Evolutionary conservation across 92 coral and sea anemone genomes (phyloP).

Genomic region (Anthopleura xanthogrammica): DNA sequence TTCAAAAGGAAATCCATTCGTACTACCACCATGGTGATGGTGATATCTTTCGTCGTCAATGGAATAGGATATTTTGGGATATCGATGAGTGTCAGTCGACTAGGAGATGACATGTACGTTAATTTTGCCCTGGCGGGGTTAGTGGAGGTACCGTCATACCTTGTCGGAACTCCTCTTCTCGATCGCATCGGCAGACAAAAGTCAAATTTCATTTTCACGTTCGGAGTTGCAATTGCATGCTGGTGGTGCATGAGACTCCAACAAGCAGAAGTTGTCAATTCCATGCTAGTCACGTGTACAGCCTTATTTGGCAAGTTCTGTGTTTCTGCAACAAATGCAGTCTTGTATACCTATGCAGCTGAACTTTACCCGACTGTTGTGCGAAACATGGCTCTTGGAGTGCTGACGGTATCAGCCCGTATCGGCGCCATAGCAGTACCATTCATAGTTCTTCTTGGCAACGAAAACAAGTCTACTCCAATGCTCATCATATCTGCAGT

Average conservation of each 20-base stretch:
- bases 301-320: constrained; percentile 65
- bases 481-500: constrained; percentile 58
- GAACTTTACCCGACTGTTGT: constrained; percentile 73
- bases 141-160: constrained; percentile 63
- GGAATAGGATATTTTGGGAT: constrained; percentile 66
- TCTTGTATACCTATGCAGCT: constrained; percentile 57
- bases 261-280: constrained; percentile 26
- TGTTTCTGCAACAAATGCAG: constrained; percentile 53
- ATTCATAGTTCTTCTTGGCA: constrained; percentile 56
- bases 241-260: constrained; percentile 36
- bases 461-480: constrained; percentile 47
- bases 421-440: constrained; percentile 70
- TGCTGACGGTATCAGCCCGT: constrained; percentile 50
- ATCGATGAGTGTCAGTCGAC: constrained; percentile 55
- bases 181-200: constrained; percentile 52
- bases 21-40: constrained; percentile 33
- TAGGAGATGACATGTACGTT: constrained; percentile 61
- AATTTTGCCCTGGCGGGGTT: constrained; percentile 57
- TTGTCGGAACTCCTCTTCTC: constrained; percentile 45
- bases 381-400: constrained; percentile 71
- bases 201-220: constrained; percentile 47
- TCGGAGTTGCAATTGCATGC: constrained; percentile 53
- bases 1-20: constrained; percentile 39
- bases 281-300: constrained; percentile 12
- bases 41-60: constrained; percentile 46